Evolutionary conservation across 2,888 invertebrate species (phyloP), one percentile per base, ranked within the genome.

Genomic region (Eumerus sabulonum): DNA sequence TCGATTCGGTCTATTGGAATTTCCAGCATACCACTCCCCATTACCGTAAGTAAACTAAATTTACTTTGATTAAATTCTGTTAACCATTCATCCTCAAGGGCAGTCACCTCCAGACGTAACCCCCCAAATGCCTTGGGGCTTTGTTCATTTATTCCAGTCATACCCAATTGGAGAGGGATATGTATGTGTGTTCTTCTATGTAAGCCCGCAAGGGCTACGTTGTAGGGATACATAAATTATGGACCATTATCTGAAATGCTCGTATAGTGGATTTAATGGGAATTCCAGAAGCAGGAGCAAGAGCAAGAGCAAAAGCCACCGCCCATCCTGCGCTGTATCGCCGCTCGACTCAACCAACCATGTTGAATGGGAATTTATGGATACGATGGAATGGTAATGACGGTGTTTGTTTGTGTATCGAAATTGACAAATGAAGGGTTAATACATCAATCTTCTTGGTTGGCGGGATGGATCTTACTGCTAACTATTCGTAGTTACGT

Each of bases 361-460:
- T 14, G 35, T 42, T 53, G 66, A 56, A 51, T 56, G 57, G 47
- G 40, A 57, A 68, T 77, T 77, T 73, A 73, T 68, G 57, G 57
- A 59, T 44, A 45, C 13, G 53, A 9, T 16, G 47, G 13, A 27
- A 36, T 18, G 35, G 51, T 45, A 42, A 40, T 56, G 56, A 18
- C n/a, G 38, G 11, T 14, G 18, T 51, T 19, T 72, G 62, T 71
- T 73, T 72, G 67, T 73, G 48, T 59, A 63, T 51, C 66, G 60
- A 68, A 63, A 67, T 73, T 73, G 66, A 73, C 66, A 73, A 73
- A 73, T 66, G 73, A 73, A 66, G 73, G 73, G 73, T 73, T 73
- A 66, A 50, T 54, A 44, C 73, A 73, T 73, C 73, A 64, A 72
- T 72, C 63, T 64, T 71, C 63, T 35, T 54, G 42, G 47, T 19